phyloP scores from a whole-genome alignment of 2,888 invertebrate genomes.

The Folsomia manolachei region DNA sequence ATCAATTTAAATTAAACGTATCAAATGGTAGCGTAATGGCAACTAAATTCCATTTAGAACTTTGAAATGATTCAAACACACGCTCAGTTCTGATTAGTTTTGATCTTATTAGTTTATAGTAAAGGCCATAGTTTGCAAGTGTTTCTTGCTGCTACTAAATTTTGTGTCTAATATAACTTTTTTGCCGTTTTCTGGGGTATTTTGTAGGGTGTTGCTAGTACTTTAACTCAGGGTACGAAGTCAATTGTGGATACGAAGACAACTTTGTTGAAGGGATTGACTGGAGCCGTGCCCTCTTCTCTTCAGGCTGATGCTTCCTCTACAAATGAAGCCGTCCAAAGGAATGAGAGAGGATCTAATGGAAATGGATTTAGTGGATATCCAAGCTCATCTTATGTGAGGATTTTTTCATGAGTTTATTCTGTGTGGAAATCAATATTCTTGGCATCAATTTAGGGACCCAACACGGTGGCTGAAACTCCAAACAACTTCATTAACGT shows the following conservation, averaged over 20 bases:
- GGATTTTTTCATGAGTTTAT: neutral
- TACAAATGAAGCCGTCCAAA: conserved; percentile 49
- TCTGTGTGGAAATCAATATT: neutral
- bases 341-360: conserved; percentile 48
- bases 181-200: neutral
- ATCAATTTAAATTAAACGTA: no score
- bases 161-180: no score
- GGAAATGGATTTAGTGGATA: conserved; percentile 48
- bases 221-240: conserved; percentile 50
- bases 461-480: conserved; percentile 50
- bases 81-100: no score
- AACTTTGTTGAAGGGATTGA: conserved; percentile 49
- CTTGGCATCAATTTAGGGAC: conserved; percentile 38
- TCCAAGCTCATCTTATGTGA: conserved; percentile 48
- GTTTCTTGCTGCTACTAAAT: no score
- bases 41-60: no score
- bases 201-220: conserved; percentile 50
- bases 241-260: conserved; percentile 50
- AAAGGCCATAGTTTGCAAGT: no score
- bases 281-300: conserved; percentile 45
- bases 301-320: conserved; percentile 51
- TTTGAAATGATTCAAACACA: no score
- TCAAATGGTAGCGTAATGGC: no score
- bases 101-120: no score
- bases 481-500: conserved; percentile 51